Evolutionary conservation across 2,888 invertebrate species (phyloP), one percentile per base, ranked within the genome.

Genomic region (Osmoderma eremita): DNA sequence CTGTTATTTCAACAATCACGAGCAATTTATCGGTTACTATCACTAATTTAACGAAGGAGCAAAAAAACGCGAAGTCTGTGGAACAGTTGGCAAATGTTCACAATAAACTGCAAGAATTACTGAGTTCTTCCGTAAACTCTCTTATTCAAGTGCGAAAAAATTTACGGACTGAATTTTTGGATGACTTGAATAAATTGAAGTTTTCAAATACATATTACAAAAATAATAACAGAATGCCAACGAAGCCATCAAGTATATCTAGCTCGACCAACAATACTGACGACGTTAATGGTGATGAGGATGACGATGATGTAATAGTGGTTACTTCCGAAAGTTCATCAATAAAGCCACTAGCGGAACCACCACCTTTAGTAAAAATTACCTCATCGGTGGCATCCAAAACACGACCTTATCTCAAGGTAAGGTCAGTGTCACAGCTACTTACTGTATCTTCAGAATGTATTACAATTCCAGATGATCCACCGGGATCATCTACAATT

Each of bases 91-190:
- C 85, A 41, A 81, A 78, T 63, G 79, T 88, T 18, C 87, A 88
- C 73, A 86, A 83, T 75, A 83, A 83, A 49, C 76, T 88, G 51
- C 88, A 88, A 69, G 84, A 86, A 62, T 78, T 86, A 48, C 74
- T 88, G 56, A 85, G 83, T 69, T 86, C 85, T 0, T 86, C 87
- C 0, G 81, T 84, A 24, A 84, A 82, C 69, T 83, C 86, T 65
- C 84, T 88, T 68, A 81, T 81, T 53, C 86, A 87, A 77, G 84
- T 88, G 30, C 79, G 85, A 51, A 85, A 86, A 56, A 87, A 84
- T 77, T 78, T 88, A 10, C 83, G 84, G 71, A 84, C 83, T 48
- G 87, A 86, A 54, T 83, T 87, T 67, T 85, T 86, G 73, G 78
- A 81, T 48, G 87, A 85, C 75, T 72, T 87, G 38, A 74, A 78